Conservation (phyloP, 2,797 vertebrate genomes). For the Hipposideros larvatus region DNA sequence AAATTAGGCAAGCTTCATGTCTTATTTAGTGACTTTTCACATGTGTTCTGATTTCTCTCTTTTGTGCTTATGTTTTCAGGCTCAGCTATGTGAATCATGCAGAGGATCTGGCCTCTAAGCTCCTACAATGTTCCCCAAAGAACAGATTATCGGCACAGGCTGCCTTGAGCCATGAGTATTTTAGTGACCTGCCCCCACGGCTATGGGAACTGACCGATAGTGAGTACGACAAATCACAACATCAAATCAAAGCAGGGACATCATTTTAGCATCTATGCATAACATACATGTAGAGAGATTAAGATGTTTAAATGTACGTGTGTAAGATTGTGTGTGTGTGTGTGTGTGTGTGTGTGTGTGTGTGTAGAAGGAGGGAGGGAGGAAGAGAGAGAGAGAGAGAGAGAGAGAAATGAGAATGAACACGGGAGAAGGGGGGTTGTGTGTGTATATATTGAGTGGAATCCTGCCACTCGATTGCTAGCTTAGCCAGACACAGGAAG, state of each 20-base stretch:
- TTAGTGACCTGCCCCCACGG: slow-evolving; percentile 96
- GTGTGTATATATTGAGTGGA: slow-evolving; percentile 59
- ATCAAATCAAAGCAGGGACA: slow-evolving; percentile 51
- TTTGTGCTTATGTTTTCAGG: slow-evolving; percentile 88
- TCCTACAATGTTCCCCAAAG: slow-evolving; percentile 99
- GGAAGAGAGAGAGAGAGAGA: too few species aligned
- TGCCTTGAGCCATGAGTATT: slow-evolving; percentile 96
- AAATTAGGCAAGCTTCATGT: slow-evolving; percentile 40
- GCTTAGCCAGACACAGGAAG: slow-evolving; percentile 85
- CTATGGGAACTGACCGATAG: slow-evolving; percentile 97
- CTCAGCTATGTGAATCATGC: slow-evolving; percentile 96
- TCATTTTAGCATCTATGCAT: neutral
- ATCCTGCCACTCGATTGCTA: slow-evolving; percentile 81
- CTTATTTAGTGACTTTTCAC: slow-evolving; percentile 52
- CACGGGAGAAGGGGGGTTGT: neutral
- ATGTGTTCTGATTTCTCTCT: slow-evolving; percentile 66
- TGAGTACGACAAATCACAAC: slow-evolving; percentile 88
- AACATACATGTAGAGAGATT: neutral
- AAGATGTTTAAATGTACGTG: neutral
- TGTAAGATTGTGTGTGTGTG: neutral
- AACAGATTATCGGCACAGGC: slow-evolving; percentile 96
- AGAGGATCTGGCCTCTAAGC: slow-evolving; percentile 97
- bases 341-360: neutral
- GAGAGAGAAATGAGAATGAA: neutral
- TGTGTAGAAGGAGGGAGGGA: neutral